Evolutionary conservation across 2,113 vertebrate genomes (phyloP), one percentile per base, ranked within the genome.

Genomic region (Henicopernis longicauda): DNA sequence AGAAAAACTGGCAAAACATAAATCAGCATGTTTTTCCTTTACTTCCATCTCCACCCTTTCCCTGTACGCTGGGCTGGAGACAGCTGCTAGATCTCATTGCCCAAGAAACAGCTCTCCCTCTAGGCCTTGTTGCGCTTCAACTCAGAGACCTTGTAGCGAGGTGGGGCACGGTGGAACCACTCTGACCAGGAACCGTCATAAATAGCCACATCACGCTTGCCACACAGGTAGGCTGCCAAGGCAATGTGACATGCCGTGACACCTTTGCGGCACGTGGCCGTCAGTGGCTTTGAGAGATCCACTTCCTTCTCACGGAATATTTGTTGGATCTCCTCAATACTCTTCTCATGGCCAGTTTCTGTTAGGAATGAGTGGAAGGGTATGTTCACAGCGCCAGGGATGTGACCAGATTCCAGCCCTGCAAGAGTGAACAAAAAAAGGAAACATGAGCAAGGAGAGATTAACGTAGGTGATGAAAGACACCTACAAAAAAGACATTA

Each of bases 111-210:
- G 40, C 14, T 27, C 42, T 62, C 10, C 13, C 34, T 89, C 97
- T 97, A 98, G 58, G 93, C 97, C 90, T 97, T 98, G 76, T 40
- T 80, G 9, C 94, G 91, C 66, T 97, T 98, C 73, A 95, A 44
- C 93, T 99, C 98, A 4, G 99, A 98, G 87, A 99, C 97, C 19
- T 98, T 97, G 36, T 98, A 96, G 71, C 99, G 98, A 0, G 98
- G 97, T 3, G 98, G 97, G 1, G 99, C 99, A 52, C 98, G 98
- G 87, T 94, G 97, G 95, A 99, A 99, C 99, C 99, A 99, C 91
- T 99, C 99, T 0, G 96, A 97, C 99, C 99, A 99, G 86, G 99
- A 98, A 21, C 99, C 99, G 1, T 99, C 99, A 0, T 99, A 99
- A 67, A 99, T 52, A 4, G 98, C 98, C 82, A 98, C 98, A 1